Conservation (phyloP, 2,888 invertebrate species). For the Drosophila ustulata region DNA sequence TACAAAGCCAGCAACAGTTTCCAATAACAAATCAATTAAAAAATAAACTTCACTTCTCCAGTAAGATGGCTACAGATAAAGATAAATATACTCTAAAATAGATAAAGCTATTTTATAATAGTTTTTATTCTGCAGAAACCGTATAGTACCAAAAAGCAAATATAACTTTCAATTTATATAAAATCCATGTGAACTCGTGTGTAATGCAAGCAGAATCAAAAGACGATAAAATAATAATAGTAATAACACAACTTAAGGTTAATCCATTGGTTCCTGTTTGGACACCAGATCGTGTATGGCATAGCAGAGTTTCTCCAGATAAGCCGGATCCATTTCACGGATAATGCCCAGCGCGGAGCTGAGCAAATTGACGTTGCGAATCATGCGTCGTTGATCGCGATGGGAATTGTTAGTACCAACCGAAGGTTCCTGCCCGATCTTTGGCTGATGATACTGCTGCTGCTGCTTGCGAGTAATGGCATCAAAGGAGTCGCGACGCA, state of each 20-base stretch:
- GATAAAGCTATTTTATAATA: background rate
- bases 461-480: background rate
- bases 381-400: background rate
- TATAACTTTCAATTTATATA: background rate
- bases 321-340: conserved; percentile 29
- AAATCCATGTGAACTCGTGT: background rate
- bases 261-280: background rate
- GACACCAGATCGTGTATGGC: conserved; percentile 21
- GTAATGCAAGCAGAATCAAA: background rate
- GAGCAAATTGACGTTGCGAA: conserved; percentile 16
- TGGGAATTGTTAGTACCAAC: background rate
- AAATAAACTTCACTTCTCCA: too few species aligned
- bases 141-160: background rate
- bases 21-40: too few species aligned
- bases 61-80: too few species aligned
- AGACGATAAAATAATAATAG: too few species aligned
- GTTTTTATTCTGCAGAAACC: background rate
- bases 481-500: background rate
- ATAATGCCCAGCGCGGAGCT: conserved; percentile 19
- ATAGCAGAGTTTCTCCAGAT: conserved; percentile 20
- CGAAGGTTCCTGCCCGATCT: background rate
- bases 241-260: background rate
- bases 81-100: too few species aligned
- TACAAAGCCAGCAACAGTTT: too few species aligned
- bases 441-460: background rate